Percentiles rank a stretch among this genome's conserved stretches.
phyloP scores from a whole-genome alignment of 2,797 vertebrate species.

The Ctenochaetus hawaiiensis region DNA sequence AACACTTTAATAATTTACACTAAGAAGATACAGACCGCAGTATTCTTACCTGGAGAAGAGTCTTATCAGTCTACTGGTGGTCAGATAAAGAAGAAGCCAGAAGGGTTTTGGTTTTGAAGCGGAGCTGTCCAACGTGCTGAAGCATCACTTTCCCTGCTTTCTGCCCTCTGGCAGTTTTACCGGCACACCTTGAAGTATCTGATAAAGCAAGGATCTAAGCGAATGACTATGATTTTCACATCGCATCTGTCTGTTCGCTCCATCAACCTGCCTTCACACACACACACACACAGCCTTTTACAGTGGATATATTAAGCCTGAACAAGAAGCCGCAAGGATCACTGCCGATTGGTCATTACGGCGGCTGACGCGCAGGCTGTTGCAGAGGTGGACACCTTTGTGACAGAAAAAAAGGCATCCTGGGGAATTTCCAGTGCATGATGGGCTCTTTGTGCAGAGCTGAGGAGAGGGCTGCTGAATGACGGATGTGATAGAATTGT shows the following conservation, averaged over 20 bases:
- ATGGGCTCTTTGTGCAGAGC: background rate
- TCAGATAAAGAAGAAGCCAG: background rate
- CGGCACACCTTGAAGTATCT: background rate
- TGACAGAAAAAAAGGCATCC: background rate
- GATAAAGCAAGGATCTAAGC: background rate
- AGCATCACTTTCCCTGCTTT: conserved; percentile 3
- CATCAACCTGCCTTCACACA: background rate
- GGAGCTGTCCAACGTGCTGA: conserved; percentile 38
- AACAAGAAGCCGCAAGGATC: conserved; percentile 7
- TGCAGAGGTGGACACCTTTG: conserved; percentile 33
- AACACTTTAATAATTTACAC: no score
- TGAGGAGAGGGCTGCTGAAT: background rate
- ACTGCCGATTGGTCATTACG: conserved; percentile 38
- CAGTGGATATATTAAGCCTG: background rate
- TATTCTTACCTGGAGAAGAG: conserved; percentile 6
- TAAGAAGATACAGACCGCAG: background rate
- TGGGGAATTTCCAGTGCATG: conserved; percentile 31
- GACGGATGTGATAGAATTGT: no score
- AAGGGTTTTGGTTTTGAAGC: background rate
- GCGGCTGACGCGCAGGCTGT: conserved; percentile 43
- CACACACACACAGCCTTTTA: background rate
- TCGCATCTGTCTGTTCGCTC: background rate
- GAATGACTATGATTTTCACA: background rate
- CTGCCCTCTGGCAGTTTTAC: background rate
- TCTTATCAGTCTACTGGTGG: background rate